Evolutionary conservation across 2,888 invertebrate genomes (phyloP), one percentile per base, ranked within the genome.

Genomic region (Eristalis intricaria): DNA sequence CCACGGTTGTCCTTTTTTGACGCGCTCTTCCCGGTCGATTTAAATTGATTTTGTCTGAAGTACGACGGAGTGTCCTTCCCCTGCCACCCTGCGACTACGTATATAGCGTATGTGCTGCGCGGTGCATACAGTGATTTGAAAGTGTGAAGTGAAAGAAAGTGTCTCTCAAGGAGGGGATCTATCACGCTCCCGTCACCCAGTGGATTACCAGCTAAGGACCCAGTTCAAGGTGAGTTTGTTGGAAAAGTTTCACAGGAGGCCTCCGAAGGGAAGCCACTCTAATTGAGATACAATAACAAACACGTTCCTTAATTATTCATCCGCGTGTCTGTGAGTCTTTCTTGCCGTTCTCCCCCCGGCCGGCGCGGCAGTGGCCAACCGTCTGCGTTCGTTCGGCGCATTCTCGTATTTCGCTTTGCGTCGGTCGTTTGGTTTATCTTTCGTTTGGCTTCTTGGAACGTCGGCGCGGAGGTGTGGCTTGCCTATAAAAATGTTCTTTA

Each of bases 231-330:
- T 50, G 50, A 50, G 50, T 50, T 19, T 8, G 7, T 50, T 19
- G 19, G 43, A 50, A 50, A 50, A 50, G 19, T 50, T 50, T 50
- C 19, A 50, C 7, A 8, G 50, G 38, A 8, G 38, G 2, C 38
- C 2, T 2, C 38, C 38, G 13, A 13, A 15, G 29, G 32, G 43
- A 43, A 56, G 50, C 63, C 35, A 78, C 43, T 26, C 61, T 63
- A 80, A 80, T 80, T 68, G 74, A 74, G 80, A 68, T 80, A 80
- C 73, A 74, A 66, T 35, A 73, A 66, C 63, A 74, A 74, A 74
- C 61, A 68, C 61, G 68, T 68, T 74, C 50, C 66, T 50, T 80
- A 73, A 73, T 80, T 80, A 68, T 66, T 66, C 66, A 66, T 50
- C 73, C 79, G 65, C 66, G 73, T 73, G 73, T 66, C 66, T 73